Conservation (phyloP, 2,888 invertebrate species). For the Tipula lateralis region DNA sequence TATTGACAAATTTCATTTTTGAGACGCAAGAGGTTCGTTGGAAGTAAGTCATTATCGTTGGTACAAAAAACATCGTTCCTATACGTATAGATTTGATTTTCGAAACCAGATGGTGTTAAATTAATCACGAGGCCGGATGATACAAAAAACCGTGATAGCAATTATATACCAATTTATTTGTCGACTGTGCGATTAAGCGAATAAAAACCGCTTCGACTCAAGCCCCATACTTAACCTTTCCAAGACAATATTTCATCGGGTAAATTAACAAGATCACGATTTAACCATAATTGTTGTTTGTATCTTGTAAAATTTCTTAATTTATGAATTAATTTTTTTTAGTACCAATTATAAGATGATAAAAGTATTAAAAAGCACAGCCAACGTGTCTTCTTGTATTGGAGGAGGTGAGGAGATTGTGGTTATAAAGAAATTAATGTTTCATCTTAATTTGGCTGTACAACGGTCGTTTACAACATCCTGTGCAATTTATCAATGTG, state of each 20-base stretch:
- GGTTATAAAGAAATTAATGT: neutral
- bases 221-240: neutral
- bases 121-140: neutral
- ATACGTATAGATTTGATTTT: neutral
- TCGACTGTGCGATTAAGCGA: neutral
- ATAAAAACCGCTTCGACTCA: neutral
- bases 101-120: neutral
- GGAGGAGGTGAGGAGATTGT: neutral
- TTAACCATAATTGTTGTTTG: neutral
- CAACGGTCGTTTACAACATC: neutral
- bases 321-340: neutral
- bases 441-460: neutral
- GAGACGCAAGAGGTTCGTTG: neutral
- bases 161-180: neutral
- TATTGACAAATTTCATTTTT: neutral
- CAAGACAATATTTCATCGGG: neutral
- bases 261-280: neutral
- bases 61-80: neutral
- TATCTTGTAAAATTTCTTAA: neutral
- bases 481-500: neutral
- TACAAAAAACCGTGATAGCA: neutral
- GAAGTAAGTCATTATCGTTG: neutral
- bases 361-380: neutral
- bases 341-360: neutral
- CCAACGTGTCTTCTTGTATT: neutral